phyloP scores from a whole-genome alignment of 2,113 vertebrate species.

The Grammomys surdaster region DNA sequence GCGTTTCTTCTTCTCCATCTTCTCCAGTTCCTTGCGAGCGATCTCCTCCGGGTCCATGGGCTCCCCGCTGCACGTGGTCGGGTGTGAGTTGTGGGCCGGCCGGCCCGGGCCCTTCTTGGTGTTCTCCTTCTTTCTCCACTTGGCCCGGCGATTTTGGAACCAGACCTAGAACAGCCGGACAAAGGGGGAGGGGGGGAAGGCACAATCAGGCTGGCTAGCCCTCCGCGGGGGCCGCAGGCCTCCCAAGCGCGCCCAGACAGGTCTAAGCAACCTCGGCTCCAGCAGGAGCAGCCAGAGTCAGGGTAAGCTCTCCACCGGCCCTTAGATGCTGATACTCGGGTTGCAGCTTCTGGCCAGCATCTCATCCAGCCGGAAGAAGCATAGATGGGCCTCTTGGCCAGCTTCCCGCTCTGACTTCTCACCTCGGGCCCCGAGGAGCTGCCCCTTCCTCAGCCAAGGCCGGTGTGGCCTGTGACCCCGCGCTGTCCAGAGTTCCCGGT shows the following conservation, averaged over 20 bases:
- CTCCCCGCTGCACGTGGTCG: conserved; percentile 98
- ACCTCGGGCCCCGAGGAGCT: conserved; percentile 36
- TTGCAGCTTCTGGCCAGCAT: background rate
- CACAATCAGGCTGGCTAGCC: conserved; percentile 78
- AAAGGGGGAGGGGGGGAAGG: conserved; percentile 85
- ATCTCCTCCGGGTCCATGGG: conserved; percentile 99
- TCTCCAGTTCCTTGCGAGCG: conserved; percentile 95
- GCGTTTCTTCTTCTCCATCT: conserved; percentile 97
- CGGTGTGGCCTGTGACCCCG: conserved; percentile 12
- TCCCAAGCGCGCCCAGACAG: background rate
- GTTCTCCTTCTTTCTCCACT: conserved; percentile 99
- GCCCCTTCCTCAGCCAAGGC: conserved; percentile 39
- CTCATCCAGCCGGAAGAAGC: conserved; percentile 46
- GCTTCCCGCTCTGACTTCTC: conserved; percentile 62
- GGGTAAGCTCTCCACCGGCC: background rate
- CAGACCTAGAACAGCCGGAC: conserved; percentile 93
- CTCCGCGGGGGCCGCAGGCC: conserved; percentile 22
- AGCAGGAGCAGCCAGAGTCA: background rate
- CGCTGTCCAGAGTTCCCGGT: conserved; percentile 26
- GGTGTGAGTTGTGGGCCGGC: conserved; percentile 98
- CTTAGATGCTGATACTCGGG: background rate
- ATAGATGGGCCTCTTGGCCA: conserved; percentile 28
- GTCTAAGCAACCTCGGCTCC: background rate
- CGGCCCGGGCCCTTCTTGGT: conserved; percentile 98
- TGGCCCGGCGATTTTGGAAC: conserved; percentile 99